Evolutionary conservation across 1,140 invertebrate genomes (phyloP).

Genomic region (Ceratoteleas bidentatus): DNA sequence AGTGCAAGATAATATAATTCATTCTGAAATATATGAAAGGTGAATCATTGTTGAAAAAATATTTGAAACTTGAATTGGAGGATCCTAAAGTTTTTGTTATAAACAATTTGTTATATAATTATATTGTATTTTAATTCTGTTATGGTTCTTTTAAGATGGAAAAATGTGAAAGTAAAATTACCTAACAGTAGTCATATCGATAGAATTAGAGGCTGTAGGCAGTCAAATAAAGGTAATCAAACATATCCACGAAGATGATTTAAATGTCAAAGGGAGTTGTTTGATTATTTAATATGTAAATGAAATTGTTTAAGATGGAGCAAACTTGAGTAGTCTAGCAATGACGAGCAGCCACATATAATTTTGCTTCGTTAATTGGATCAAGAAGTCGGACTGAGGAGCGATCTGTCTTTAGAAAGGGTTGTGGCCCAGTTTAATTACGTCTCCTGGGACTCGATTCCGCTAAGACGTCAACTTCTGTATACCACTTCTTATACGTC

Average conservation of each 20-base stretch:
- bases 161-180: no score
- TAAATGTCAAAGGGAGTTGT: conserved; percentile 81
- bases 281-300: conserved; percentile 81
- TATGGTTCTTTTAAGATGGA: no score
- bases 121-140: no score
- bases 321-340: conserved; percentile 62
- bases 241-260: conserved; percentile 69
- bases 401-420: conserved; percentile 65
- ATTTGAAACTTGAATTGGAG: no score
- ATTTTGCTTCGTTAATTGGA: conserved; percentile 77
- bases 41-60: no score
- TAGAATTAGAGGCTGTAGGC: conserved; percentile 69
- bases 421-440: conserved; percentile 71
- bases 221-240: conserved; percentile 40
- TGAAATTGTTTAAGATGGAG: conserved; percentile 79
- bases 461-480: conserved; percentile 64
- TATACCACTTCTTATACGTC: conserved; percentile 49
- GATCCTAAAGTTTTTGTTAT: no score
- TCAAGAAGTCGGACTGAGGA: conserved; percentile 76
- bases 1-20: no score
- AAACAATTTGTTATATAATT: no score
- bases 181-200: no score
- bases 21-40: no score
- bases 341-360: conserved; percentile 69
- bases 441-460: conserved; percentile 59